A percentile compares a stretch with the other conserved stretches of the same genome.
These are phyloP conservation scores for Pterobdella sp. DNA, from an alignment of 2,888 invertebrate species.

Conservation along the genomic window DNA sequence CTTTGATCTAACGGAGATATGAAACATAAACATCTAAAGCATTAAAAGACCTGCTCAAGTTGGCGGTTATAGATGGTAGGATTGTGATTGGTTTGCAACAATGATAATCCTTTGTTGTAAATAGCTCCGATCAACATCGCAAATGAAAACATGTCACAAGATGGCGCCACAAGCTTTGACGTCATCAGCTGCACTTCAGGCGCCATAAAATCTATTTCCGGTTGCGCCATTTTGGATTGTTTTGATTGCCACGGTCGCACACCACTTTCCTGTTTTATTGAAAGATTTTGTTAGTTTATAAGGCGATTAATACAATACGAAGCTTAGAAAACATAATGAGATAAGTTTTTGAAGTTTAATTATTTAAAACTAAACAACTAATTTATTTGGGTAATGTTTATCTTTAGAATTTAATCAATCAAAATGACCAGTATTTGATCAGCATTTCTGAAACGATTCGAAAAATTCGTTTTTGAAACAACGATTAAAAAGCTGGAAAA, in stretches of 20 bases:
- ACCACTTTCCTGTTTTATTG: constrained; percentile 24
- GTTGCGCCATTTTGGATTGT: constrained; percentile 82
- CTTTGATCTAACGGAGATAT: too few relatives aligned
- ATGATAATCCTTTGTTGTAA: constrained; percentile 78
- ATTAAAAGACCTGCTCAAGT: constrained; percentile 68
- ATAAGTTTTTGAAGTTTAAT: too few relatives aligned
- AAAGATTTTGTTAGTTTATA: too few relatives aligned
- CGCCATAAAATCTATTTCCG: constrained; percentile 84
- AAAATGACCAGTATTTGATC: too few relatives aligned
- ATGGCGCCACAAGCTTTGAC: constrained; percentile 57
- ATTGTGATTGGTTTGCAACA: constrained; percentile 86
- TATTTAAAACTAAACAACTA: too few relatives aligned
- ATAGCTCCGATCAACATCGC: constrained; percentile 87
- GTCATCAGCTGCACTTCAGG: constrained; percentile 77
- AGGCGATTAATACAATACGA: too few relatives aligned
- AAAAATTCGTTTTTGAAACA: too few relatives aligned
- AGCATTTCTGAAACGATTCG: too few relatives aligned
- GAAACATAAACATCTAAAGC: not conserved
- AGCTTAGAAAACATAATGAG: too few relatives aligned
- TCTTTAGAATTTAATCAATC: too few relatives aligned
- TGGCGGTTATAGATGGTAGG: constrained; percentile 80
- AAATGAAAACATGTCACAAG: constrained; percentile 91
- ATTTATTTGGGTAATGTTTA: too few relatives aligned
- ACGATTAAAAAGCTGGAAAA: too few relatives aligned
- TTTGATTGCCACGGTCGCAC: constrained; percentile 76